These are phyloP conservation scores for Calypte anna DNA, from an alignment of 2,113 vertebrate species.

Conservation along the genomic window DNA sequence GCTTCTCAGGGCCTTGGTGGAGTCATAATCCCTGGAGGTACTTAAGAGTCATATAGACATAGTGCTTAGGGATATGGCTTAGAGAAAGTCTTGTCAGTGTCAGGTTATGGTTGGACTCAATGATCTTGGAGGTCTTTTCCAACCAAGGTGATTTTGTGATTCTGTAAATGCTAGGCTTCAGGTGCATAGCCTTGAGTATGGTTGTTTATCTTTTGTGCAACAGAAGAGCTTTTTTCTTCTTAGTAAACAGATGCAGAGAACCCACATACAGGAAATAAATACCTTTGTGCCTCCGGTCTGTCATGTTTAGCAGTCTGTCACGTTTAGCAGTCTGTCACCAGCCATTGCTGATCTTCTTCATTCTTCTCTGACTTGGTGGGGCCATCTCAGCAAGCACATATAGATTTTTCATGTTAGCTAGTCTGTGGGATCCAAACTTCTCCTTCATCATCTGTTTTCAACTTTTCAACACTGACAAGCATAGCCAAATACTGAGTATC, in stretches of 20 bases:
- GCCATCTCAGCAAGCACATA: not conserved
- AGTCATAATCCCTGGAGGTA: no score
- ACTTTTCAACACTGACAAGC: not conserved
- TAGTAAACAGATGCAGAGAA: not conserved
- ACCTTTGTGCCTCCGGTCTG: not conserved
- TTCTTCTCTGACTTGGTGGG: not conserved
- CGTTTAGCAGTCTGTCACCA: not conserved
- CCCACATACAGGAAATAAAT: not conserved
- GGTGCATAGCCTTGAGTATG: not conserved
- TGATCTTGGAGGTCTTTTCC: no score
- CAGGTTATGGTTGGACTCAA: no score
- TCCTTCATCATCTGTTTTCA: not conserved
- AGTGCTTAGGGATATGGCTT: no score
- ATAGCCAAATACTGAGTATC: not conserved
- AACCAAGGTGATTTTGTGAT: no score
- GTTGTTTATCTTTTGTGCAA: not conserved
- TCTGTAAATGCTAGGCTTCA: not conserved
- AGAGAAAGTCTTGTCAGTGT: no score
- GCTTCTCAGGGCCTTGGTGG: no score
- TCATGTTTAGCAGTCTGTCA: not conserved
- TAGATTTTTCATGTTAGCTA: not conserved
- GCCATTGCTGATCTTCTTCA: not conserved
- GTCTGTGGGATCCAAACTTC: not conserved
- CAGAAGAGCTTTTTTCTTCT: not conserved
- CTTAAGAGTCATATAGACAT: no score